Base-by-base conservation (phyloP, 2,888 invertebrate species). In the Eristalinus aeneus region DNA sequence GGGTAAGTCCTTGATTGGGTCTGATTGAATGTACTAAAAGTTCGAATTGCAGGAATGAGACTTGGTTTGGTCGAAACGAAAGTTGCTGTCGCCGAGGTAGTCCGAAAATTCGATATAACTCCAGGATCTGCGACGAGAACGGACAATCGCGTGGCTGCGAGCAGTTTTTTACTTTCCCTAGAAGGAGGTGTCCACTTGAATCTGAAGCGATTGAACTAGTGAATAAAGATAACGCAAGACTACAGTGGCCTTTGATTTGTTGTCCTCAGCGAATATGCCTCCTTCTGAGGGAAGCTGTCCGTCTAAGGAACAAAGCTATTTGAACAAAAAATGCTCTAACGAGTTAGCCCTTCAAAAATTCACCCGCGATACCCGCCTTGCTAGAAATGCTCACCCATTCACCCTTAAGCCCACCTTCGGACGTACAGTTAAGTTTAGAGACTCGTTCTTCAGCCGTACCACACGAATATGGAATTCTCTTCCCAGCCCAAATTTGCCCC, bases 21-120 rank as follows among this genome's bases (percentile, higher is more conserved):
- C 32, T 64, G 5, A 20, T 46, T 58, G 0, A 1, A 1, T 34
- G 23, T 12, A 46, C 39, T 3, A 4, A 23, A 12, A 12, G 20
- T 27, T 10, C 9, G 12, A 1, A 65, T 88, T 88, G 36, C 11
- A 90, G 91, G 92, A 64, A 90, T 90, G 88, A 90, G 89, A 77
- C 89, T 91, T 78, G 91, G 90, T n/a, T 65, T 90, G 8, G 69
- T 89, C 1, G 90, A 91, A 80, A 79, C 89, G 0, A 91, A 91
- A 80, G 86, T 89, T 3, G 91, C 90, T 1, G 69, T 92, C 4
- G 88, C 89, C 2, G 89, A 90, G 68, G 78, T 91, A 36, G 81
- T 91, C 0, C 76, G 87, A 34, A 89, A 90, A 56, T 92, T 90
- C 76, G 65, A 90, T 20, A 82, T 92, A 2, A 80, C 63, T 8